Evolutionary conservation across 2,888 invertebrate genomes (phyloP), one percentile per base, ranked within the genome.

Genomic region (Phyllotreta cruciferae): DNA sequence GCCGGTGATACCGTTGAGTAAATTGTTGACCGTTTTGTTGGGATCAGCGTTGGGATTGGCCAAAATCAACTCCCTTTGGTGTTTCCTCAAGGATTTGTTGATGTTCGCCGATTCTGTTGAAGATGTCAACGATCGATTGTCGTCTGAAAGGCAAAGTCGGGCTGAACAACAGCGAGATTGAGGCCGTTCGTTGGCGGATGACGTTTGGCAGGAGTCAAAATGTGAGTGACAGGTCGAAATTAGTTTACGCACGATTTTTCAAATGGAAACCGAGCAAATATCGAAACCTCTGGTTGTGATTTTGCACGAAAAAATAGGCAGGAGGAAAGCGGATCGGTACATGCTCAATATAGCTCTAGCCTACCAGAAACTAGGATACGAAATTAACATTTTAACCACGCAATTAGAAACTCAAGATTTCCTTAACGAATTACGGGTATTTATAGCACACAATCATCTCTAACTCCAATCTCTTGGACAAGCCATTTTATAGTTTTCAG

Each of bases 11-110:
- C 80, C 80, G 52, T 74, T 77, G 7, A 81, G 68, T 35, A 81
- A 81, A 63, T 78, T 78, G 60, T 80, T 79, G 55, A 81, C 80
- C 5, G 80, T 80, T 56, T 72, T 70, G 6, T 79, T 76, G 4
- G 79, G 78, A 4, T 78, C 78, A 14, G 78, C 79, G n/a, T 73
- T 73, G 52, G 73, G 24, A 24, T 24, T 24, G 2, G 24, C 24
- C 24, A 24, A 24, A 24, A 24, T 4, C 24, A 24, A 24, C 4
- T 24, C 24, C 24, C 24, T 24, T 24, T 24, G 24, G 24, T 24
- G 24, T 24, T 24, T 24, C 24, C 4, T 24, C 4, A 24, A 24
- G 24, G 67, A 6, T 35, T 39, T 37, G 7, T 66, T 61, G 6
- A 8, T 41, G 5, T 52, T 11, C 5, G 44, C 7, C 1, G 60